A percentile compares a stretch with the other conserved stretches of the same genome.
Evolutionary conservation across 2,797 vertebrate genomes (phyloP).

Genomic region (Echiichthys vipera): DNA sequence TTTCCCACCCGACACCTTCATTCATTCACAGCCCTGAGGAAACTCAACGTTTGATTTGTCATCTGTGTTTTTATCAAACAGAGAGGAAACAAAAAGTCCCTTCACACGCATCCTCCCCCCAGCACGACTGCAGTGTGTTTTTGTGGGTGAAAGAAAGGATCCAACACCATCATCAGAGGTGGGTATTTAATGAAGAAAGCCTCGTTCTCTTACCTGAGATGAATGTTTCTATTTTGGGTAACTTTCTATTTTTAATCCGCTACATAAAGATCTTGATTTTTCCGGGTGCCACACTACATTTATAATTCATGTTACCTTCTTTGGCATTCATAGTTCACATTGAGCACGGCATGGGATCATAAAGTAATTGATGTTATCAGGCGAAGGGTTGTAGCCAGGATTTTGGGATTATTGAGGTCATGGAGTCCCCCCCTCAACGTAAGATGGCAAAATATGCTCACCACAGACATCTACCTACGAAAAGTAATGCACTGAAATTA

Average conservation of each 20-base stretch:
- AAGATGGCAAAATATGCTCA: not conserved
- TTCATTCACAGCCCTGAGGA: not conserved
- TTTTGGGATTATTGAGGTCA: not conserved
- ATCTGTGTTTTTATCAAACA: not conserved
- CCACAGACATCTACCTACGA: too few relatives aligned
- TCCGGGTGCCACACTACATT: not conserved
- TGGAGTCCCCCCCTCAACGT: not conserved
- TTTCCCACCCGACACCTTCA: not conserved
- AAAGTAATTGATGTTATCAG: not conserved
- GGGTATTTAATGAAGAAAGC: not conserved
- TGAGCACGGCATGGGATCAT: not conserved
- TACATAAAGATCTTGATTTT: not conserved
- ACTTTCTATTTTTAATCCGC: constrained; percentile 3
- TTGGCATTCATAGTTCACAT: constrained; percentile 1
- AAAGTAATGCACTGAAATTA: too few relatives aligned
- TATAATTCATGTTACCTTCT: constrained; percentile 6
- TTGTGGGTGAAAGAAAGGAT: not conserved
- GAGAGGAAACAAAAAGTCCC: not conserved
- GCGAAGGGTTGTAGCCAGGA: not conserved
- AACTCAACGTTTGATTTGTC: not conserved
- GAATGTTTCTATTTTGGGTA: not conserved
- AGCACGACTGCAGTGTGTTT: not conserved
- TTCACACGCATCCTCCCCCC: too few relatives aligned
- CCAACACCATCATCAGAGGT: not conserved
- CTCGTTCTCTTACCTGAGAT: too few relatives aligned